Percentiles rank a stretch among this genome's conserved stretches.
Conservation (phyloP, 2,113 vertebrate species). For the Sula dactylatra region DNA sequence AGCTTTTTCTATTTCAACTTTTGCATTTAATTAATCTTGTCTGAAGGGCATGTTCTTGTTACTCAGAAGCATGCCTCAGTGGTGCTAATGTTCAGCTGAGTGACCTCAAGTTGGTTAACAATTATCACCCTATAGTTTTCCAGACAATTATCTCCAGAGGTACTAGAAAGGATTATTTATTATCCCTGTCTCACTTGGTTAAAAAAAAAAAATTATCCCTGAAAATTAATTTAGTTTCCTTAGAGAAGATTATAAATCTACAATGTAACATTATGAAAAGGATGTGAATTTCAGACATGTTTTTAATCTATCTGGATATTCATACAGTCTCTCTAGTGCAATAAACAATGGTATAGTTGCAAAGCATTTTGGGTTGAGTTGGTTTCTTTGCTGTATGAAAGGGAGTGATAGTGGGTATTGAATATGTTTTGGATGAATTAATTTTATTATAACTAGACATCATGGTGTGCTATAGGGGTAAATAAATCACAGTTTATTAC, state of each 20-base stretch:
- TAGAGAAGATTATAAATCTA: slow-evolving; percentile 46
- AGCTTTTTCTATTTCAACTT: slow-evolving; percentile 59
- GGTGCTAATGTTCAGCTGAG: slow-evolving; percentile 39
- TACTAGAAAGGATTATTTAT: slow-evolving; percentile 56
- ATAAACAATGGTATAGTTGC: neutral
- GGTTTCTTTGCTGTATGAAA: neutral
- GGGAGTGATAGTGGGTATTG: neutral
- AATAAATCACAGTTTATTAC: neutral
- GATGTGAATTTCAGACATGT: neutral
- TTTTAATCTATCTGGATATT: slow-evolving; percentile 39
- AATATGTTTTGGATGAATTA: neutral
- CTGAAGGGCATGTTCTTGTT: slow-evolving; percentile 58
- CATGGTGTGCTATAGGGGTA: neutral
- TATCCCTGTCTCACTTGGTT: slow-evolving; percentile 7
- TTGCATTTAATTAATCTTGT: slow-evolving; percentile 65
- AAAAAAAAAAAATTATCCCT: neutral
- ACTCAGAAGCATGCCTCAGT: slow-evolving; percentile 54
- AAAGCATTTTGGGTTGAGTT: neutral
- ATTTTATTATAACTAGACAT: neutral
- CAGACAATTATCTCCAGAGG: slow-evolving; percentile 56
- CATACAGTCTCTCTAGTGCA: neutral
- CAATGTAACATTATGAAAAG: slow-evolving; percentile 15
- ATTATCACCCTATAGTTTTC: slow-evolving; percentile 54
- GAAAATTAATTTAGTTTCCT: slow-evolving; percentile 69
- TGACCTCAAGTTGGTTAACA: slow-evolving; percentile 64